Base-by-base conservation (phyloP, 2,888 invertebrate genomes). In the Orthosia gothica region DNA sequence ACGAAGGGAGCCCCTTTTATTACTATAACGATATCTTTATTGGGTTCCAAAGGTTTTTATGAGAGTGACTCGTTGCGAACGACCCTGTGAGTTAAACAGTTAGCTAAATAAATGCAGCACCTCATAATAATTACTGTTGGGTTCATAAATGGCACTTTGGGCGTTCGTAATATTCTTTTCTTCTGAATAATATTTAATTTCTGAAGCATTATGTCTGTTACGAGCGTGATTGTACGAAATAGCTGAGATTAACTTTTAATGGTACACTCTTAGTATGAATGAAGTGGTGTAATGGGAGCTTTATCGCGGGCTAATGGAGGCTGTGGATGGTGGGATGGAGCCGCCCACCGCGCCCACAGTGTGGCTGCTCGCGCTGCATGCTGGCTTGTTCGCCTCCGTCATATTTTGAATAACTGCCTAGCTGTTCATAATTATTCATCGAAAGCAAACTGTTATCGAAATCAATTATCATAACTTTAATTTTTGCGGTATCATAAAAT, bases 11-110 rank as follows among this genome's bases (percentile, higher is more conserved):
- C 89, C 89, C 86, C 89, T 92, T 94, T 94, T 93, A 93, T 93
- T 93, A 91, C 92, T 89, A 88, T 91, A 92, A 93, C 90, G 92
- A 93, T 92, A 92, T 92, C 92, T 94, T 93, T 92, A 94, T 94
- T 92, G 91, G 89, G 89, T 91, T 94, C 91, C 89, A 86, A 90
- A 91, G 89, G 89, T 89, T 92, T 82, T 90, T 89, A 91, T 84
- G 84, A 89, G 81, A 79, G 71, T 82, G 79, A 80, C 83, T 76
- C 81, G 83, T 84, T 82, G 84, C 71, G 72, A 81, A 66, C 72
- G 78, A 79, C 77, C 62, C 72, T 69, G 47, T 81, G 82, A 89
- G 88, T 88, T 87, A 85, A 83, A 80, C 74, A 81, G 84, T 86
- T 81, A 47, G 18, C 18, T 88, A 78, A 86, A 87, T 83, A 80